Evolutionary conservation across 2,888 invertebrate species (phyloP).

Genomic region (Agonopterix subpropinquella): DNA sequence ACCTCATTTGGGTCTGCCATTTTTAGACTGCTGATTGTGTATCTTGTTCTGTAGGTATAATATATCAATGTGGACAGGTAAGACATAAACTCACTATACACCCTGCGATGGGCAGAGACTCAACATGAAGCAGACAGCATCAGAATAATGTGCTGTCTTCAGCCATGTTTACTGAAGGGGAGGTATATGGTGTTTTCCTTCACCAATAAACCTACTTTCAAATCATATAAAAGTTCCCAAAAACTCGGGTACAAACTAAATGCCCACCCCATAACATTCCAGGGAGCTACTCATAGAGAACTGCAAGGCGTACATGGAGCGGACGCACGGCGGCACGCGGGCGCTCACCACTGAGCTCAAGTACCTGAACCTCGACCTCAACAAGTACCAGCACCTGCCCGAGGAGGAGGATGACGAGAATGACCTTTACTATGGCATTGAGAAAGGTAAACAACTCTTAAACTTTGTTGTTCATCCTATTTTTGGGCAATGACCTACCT

Average conservation of each 20-base stretch:
- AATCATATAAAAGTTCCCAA: too few species aligned
- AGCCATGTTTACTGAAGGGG: conserved; percentile 75
- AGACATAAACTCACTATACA: conserved; percentile 1
- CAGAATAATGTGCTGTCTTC: conserved; percentile 74
- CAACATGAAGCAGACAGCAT: conserved; percentile 55
- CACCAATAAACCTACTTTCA: too few species aligned
- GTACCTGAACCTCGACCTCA: conserved; percentile 83
- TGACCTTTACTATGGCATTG: conserved; percentile 76
- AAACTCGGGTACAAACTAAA: too few species aligned
- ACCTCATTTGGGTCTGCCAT: too few species aligned
- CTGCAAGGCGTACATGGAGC: conserved; percentile 57
- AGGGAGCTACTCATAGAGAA: conserved; percentile 51
- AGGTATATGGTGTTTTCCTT: conserved; percentile 31
- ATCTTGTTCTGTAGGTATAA: too few species aligned
- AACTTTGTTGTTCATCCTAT: too few species aligned
- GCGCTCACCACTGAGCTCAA: conserved; percentile 83
- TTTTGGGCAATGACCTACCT: too few species aligned
- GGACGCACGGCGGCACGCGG: conserved; percentile 72
- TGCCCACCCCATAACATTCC: conserved; percentile 12
- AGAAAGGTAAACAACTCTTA: conserved; percentile 63
- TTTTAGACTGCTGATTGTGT: too few species aligned
- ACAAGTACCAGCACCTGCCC: conserved; percentile 79
- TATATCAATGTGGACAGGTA: too few species aligned
- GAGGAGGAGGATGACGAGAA: conserved; percentile 72
- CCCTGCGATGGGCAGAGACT: conserved; percentile 43